Conservation (phyloP, 1,140 invertebrate genomes). For the Musca domestica region DNA sequence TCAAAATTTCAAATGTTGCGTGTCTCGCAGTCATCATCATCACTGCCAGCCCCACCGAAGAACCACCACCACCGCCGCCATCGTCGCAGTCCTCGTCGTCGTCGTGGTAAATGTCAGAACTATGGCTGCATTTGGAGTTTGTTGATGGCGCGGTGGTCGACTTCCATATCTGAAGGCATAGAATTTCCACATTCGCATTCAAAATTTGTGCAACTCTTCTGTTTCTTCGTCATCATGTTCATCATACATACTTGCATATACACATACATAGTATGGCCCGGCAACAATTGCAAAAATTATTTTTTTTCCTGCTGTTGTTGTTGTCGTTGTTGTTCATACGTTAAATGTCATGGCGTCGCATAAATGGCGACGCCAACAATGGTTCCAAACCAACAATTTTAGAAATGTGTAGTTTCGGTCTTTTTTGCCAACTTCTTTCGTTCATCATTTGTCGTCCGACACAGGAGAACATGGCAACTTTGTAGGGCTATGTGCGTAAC, state of each 20-base stretch:
- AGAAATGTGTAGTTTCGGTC: neutral
- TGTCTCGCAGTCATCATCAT: conserved; percentile 28
- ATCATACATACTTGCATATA: too few species aligned
- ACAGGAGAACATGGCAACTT: conserved; percentile 11
- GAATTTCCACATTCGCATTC: conserved; percentile 9
- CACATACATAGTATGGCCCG: too few species aligned
- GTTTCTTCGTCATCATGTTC: too few species aligned
- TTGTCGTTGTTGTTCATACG: neutral
- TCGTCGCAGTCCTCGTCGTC: neutral
- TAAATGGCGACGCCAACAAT: conserved; percentile 23
- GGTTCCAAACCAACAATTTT: conserved; percentile 5
- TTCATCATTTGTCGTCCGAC: too few species aligned
- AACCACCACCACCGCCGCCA: neutral
- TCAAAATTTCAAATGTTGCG: conserved; percentile 28
- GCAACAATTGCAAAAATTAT: neutral
- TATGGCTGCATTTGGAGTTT: conserved; percentile 6
- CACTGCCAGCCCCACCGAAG: conserved; percentile 5
- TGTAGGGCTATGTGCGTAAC: conserved; percentile 15
- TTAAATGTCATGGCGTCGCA: conserved; percentile 9
- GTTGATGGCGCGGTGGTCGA: neutral
- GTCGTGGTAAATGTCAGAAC: neutral
- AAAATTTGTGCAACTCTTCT: neutral
- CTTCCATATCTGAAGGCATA: too few species aligned
- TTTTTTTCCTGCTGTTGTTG: neutral
- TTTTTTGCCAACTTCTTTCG: too few species aligned